Conservation (phyloP, 2,888 invertebrate species). For the Amitus sp. region DNA sequence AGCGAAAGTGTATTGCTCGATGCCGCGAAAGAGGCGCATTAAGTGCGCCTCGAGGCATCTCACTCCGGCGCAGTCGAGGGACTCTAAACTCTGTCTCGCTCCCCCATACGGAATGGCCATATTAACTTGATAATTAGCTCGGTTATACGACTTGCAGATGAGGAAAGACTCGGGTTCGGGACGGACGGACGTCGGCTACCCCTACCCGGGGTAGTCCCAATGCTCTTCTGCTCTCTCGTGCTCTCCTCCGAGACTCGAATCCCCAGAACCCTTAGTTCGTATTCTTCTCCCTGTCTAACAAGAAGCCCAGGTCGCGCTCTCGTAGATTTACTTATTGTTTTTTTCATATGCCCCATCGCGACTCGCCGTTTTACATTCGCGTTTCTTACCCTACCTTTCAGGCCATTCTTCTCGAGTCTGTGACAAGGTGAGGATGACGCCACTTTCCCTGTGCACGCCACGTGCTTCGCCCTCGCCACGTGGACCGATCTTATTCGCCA, state of each 20-base stretch:
- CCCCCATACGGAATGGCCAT: slow-evolving; percentile 80
- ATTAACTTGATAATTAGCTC: slow-evolving; percentile 92
- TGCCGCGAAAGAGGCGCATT: slow-evolving; percentile 15
- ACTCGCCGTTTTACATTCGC: slow-evolving; percentile 53
- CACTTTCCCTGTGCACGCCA: slow-evolving; percentile 23
- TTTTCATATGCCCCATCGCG: slow-evolving; percentile 44
- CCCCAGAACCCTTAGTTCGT: slow-evolving; percentile 63
- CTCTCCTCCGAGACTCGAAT: slow-evolving; percentile 56
- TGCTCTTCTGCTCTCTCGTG: slow-evolving; percentile 62
- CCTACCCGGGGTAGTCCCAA: slow-evolving; percentile 65
- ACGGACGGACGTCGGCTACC: slow-evolving; percentile 66
- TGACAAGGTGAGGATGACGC: slow-evolving; percentile 45
- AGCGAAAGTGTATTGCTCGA: too few relatives aligned
- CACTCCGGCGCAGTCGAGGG: slow-evolving; percentile 54
- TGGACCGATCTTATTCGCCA: too few relatives aligned
- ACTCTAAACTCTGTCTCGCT: slow-evolving; percentile 54
- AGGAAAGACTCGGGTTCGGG: slow-evolving; percentile 70
- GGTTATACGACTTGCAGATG: slow-evolving; percentile 92
- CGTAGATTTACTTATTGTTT: slow-evolving; percentile 37
- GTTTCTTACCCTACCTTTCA: slow-evolving; percentile 35
- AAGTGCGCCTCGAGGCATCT: slow-evolving; percentile 57
- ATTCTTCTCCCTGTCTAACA: slow-evolving; percentile 64
- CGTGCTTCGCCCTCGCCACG: slow-evolving; percentile 12
- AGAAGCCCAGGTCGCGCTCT: slow-evolving; percentile 51
- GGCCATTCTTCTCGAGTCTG: slow-evolving; percentile 48